Conservation (phyloP, 2,797 vertebrate genomes). For the Argya squamiceps region DNA sequence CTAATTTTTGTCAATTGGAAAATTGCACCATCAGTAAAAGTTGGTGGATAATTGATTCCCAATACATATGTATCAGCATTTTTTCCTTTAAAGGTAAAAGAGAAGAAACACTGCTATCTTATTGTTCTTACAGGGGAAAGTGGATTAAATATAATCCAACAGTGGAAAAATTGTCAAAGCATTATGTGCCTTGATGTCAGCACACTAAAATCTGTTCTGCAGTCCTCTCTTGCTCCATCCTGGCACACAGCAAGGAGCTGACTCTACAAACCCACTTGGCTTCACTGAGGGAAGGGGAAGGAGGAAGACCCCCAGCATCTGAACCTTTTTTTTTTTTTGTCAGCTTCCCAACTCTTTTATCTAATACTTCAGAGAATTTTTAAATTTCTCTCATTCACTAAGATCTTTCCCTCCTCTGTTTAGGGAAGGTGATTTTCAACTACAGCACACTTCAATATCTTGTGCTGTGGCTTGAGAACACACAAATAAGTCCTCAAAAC, state of each 20-base stretch:
- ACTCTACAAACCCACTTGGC: neutral
- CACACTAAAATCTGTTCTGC: neutral
- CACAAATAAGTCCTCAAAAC: neutral
- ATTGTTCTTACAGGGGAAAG: neutral
- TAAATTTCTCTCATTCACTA: neutral
- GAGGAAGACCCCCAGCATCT: neutral
- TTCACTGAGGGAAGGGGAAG: neutral
- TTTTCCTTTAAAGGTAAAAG: conserved; percentile 36
- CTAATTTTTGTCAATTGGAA: conserved; percentile 54
- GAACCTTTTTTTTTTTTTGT: neutral
- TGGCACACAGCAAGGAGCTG: neutral
- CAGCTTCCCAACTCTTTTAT: neutral
- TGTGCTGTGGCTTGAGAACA: neutral
- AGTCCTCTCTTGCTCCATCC: neutral
- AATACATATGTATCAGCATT: conserved; percentile 32
- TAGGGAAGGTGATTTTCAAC: neutral
- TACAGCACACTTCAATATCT: neutral
- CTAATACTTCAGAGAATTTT: neutral
- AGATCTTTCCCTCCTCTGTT: neutral
- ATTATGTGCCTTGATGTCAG: neutral
- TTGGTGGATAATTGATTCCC: conserved; percentile 48
- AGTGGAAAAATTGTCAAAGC: neutral
- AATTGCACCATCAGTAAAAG: conserved; percentile 41
- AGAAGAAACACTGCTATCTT: conserved; percentile 1
- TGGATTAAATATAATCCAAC: neutral